Conservation (phyloP, 2,113 vertebrate species). For the Dolichotis patagonum region DNA sequence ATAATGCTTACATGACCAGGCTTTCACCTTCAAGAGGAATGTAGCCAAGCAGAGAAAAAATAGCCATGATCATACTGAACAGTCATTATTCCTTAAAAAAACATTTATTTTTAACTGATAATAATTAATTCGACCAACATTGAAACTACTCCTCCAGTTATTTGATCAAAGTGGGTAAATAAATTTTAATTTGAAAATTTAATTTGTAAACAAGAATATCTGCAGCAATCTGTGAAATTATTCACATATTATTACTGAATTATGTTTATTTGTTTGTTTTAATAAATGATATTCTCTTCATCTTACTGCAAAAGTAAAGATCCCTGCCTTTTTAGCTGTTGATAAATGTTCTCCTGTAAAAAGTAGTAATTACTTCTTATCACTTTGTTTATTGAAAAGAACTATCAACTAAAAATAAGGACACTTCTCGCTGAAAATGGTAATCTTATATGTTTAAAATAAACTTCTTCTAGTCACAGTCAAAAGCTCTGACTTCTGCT, state of each 20-base stretch:
- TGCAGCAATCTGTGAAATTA: not conserved
- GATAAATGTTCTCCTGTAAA: not conserved
- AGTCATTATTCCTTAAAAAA: not conserved
- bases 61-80: not conserved
- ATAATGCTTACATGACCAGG: not conserved
- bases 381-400: not conserved
- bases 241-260: not conserved
- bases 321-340: not conserved
- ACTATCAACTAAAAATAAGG: not conserved
- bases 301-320: not conserved
- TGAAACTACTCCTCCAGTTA: not conserved
- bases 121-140: not conserved
- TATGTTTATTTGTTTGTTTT: not conserved
- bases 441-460: not conserved
- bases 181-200: not conserved
- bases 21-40: not conserved
- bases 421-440: not conserved
- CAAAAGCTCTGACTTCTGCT: not conserved
- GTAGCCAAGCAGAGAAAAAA: not conserved
- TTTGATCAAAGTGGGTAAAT: not conserved
- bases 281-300: not conserved
- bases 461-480: not conserved
- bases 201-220: not conserved
- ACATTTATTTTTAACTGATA: not conserved
- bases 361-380: not conserved